Base-by-base conservation (phyloP, 1,140 invertebrate species). In the Bombus balteatus region DNA sequence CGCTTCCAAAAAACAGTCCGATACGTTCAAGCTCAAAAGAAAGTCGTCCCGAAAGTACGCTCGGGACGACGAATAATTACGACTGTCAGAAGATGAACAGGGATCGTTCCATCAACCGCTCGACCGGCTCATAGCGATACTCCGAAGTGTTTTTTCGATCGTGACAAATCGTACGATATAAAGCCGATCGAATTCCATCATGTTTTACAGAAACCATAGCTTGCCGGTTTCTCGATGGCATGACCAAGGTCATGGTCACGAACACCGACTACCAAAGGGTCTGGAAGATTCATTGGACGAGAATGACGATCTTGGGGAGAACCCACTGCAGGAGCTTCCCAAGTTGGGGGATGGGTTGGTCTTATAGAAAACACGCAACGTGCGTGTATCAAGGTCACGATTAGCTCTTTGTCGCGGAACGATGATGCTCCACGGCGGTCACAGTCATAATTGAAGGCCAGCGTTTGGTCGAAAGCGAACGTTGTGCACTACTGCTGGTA, bases 361-460 rank as follows among this genome's bases (percentile, higher is more conserved):
- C 15, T 25, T 37, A 25, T 32, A 34, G n/a, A 74, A 32, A 43
- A 74, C 9, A 5, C 72, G 28, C 66, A 22, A 53, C 28, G 43
- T 18, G 18, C 53, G 25, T 22, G 43, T 32, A 53, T 41, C 43
- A 76, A 88, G 79, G 85, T 43, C 57, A 57, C 53, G 76, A 83
- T 88, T 78, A 83, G 75, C 62, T 81, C 62, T 76, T 88, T 79
- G 83, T 85, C 62, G 15, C 57, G 47, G 70, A 10, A 37, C 22
- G 47, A 75, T 37, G 57, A 32, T 66, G 53, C 12, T 53, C n/a
- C 81, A 37, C 57, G 32, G 62, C 43, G 39, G 39, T 71, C 73
- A 70, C 71, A n/a, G 62, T 25, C 74, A 28, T 65, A 41, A 73
- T 80, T 43, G 83, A 89, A 89, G 79, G 87, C 41, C 87, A 65